Evolutionary conservation across 1,140 invertebrate species (phyloP).

Genomic region (Babylonia areolata): DNA sequence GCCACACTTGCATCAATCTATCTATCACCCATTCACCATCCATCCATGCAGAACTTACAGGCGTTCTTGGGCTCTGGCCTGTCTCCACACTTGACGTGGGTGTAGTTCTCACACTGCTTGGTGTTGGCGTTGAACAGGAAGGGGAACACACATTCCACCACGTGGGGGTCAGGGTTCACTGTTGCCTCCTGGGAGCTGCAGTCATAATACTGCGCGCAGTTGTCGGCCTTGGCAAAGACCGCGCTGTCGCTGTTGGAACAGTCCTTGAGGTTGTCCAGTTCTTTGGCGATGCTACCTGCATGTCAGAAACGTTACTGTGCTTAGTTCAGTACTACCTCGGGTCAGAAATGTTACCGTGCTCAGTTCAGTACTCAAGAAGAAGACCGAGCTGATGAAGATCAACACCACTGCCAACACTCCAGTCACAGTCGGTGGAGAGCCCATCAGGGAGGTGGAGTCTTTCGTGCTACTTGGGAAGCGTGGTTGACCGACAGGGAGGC

Average conservation of each 20-base stretch:
- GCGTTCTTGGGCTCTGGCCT: conserved; percentile 54
- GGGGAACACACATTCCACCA: conserved; percentile 61
- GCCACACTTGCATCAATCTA: not conserved
- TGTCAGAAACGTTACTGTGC: too few species aligned
- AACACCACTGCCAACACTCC: too few species aligned
- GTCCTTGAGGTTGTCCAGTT: not conserved
- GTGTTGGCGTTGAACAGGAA: conserved; percentile 51
- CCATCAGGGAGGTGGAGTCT: too few species aligned
- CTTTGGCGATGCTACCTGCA: conserved; percentile 25
- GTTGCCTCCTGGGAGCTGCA: conserved; percentile 45
- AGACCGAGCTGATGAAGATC: too few species aligned
- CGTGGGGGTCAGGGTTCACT: conserved; percentile 39
- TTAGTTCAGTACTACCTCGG: too few species aligned
- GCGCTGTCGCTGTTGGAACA: conserved; percentile 38
- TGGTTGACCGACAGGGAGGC: too few species aligned
- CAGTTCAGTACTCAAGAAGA: too few species aligned
- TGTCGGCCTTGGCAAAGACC: conserved; percentile 46
- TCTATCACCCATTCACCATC: not conserved
- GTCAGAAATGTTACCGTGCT: too few species aligned
- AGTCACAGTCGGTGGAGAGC: too few species aligned
- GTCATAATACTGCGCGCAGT: conserved; percentile 64
- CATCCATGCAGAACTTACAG: conserved; percentile 54
- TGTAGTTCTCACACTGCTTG: conserved; percentile 49
- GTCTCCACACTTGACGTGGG: conserved; percentile 52
- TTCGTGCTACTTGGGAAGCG: too few species aligned